Base-by-base conservation (phyloP, 2,888 invertebrate species). In the Drymonia ruficornis region DNA sequence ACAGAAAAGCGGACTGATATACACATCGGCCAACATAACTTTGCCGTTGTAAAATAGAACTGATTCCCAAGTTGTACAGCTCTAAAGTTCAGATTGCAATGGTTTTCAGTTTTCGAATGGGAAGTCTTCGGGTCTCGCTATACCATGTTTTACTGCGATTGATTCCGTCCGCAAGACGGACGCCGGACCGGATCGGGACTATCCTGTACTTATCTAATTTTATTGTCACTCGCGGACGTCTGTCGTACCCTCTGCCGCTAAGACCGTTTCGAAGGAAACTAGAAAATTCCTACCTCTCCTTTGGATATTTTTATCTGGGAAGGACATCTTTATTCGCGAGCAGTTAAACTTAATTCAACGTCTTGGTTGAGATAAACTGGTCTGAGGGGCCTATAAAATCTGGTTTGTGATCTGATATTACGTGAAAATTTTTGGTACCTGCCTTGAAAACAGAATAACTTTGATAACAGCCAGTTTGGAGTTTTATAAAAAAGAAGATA, bases 171-270 rank as follows among this genome's bases (percentile, higher is more conserved):
- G 72, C 86, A 87, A 87, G 87, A 84, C 85, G 84, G 83, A 86
- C 80, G 80, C 78, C 65, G 80, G 80, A 75, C 79, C 78, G 74
- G 66, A 81, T 78, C 83, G 80, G 76, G 81, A 81, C 85, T 85
- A 86, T 89, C 87, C 87, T 80, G 86, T 86, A 91, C 89, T 91
- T 91, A 91, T 91, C 91, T 91, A 90, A 91, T 91, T 91, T 91
- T 91, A 91, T 90, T 91, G 90, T 91, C 90, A 91, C 86, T 85
- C 83, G 82, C 76, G 80, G 81, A 78, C 79, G 80, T 76, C 78
- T 72, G 73, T 75, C 76, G 75, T 76, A 86, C 86, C 86, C 86
- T 86, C 83, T 83, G 84, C 76, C 68, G 70, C 75, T 66, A 74
- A 78, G 76, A 79, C 73, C 76, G 76, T 79, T 79, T 65, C 73